Evolutionary conservation across 2,888 invertebrate species (phyloP), one percentile per base, ranked within the genome.

Genomic region (Xanthorhoe spadicearia): DNA sequence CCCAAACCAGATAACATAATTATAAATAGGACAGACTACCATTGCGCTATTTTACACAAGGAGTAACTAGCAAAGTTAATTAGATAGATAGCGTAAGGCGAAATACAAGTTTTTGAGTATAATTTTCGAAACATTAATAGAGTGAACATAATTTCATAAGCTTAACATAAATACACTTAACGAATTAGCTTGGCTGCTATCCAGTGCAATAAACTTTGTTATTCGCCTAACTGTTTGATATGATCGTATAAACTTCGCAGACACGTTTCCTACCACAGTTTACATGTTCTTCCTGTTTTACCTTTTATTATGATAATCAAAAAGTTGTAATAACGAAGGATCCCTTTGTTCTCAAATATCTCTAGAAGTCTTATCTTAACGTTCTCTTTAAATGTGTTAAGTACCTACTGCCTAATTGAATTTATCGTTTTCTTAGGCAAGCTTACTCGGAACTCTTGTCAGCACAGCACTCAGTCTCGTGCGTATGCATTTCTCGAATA

Each of bases 341-440:
- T 35, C 32, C 50, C 32, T 18, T n/a, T 23, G 15, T 28, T 28
- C 15, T 23, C 43, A n/a, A 13, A 43, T 17, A 17, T 17, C 15
- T 15, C 15, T 46, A n/a, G 15, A 46, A 46, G n/a, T 15, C 46
- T 46, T 46, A 46, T 46, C 4, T n/a, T 15, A 46, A 46, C 46
- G n/a, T 38, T 38, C 46, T 15, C n/a, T n/a, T 15, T 35, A 43
- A 46, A n/a, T 46, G 46, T 3, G 46, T 46, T 46, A 38, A 38
- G 9, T 46, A 23, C 4, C 0, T 32, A 17, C 18, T 13, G 28
- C 23, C 9, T 56, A 49, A 65, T 52, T 48, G 6, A 28, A 23
- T 59, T 59, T 62, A 49, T 69, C 58, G 56, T 71, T 65, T 68
- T 57, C 62, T 50, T 70, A 65, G 59, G 57, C 53, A 48, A 65